Conservation (phyloP, 2,797 vertebrate species). For the Diplodus puntazzo region DNA sequence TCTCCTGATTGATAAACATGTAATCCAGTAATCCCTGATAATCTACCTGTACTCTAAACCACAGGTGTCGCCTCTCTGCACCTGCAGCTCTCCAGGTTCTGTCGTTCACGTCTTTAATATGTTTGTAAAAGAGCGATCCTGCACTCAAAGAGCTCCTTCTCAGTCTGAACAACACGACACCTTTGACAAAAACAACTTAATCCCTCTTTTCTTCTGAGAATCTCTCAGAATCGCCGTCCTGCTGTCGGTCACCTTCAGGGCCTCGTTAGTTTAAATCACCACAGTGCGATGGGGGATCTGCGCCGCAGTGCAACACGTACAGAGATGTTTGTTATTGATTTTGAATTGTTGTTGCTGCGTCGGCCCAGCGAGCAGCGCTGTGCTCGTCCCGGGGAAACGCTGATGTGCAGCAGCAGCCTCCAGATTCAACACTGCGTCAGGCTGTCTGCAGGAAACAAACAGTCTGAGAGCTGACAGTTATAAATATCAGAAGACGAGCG, state of each 20-base stretch:
- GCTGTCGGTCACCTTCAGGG: not conserved
- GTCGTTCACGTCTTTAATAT: too few species aligned
- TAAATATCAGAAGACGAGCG: constrained; percentile 20
- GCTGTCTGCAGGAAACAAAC: constrained; percentile 15
- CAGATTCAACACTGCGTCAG: not conserved
- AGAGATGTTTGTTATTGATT: not conserved
- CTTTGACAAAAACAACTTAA: not conserved
- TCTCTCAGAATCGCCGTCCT: too few species aligned
- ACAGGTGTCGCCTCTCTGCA: too few species aligned
- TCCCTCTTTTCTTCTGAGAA: not conserved
- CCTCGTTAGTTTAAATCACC: not conserved
- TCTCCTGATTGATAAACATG: too few species aligned
- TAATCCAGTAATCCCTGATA: too few species aligned
- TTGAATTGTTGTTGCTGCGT: not conserved
- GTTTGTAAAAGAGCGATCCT: too few species aligned
- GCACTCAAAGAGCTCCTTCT: not conserved
- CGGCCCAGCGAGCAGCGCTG: not conserved
- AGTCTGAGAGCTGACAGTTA: constrained; percentile 29
- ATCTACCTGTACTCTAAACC: too few species aligned
- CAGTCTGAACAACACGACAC: not conserved
- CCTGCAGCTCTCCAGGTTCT: too few species aligned
- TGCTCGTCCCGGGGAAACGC: not conserved
- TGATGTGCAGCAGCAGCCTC: constrained; percentile 3
- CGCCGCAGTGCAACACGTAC: not conserved
- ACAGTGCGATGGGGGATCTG: not conserved